Percentiles rank a stretch among this genome's conserved stretches.
These are phyloP conservation scores for Papilio polytes DNA, from an alignment of 1,140 invertebrate species.

Conservation along the genomic window DNA sequence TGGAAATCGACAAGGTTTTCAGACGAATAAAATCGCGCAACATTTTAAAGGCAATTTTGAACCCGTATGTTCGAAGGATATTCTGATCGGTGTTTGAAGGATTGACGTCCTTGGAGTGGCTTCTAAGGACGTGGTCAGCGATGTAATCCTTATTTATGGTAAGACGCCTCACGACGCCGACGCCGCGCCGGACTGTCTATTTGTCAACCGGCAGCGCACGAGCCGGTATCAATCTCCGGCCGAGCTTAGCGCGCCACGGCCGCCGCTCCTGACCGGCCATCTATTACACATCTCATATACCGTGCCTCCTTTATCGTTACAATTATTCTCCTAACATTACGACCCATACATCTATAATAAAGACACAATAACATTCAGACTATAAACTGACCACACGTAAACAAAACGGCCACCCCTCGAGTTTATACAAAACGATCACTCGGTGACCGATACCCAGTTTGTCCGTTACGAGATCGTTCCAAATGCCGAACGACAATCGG, in stretches of 20 bases:
- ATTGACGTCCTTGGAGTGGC: slow-evolving; percentile 66
- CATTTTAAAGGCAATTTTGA: neutral
- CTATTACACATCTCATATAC: slow-evolving; percentile 32
- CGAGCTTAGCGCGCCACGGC: slow-evolving; percentile 52
- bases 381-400: slow-evolving; percentile 75
- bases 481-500: slow-evolving; percentile 74
- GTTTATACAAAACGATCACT: slow-evolving; percentile 49
- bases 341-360: slow-evolving; percentile 55
- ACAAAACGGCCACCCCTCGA: slow-evolving; percentile 72
- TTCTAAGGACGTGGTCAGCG: slow-evolving; percentile 73
- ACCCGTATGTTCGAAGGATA: neutral
- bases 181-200: slow-evolving; percentile 74
- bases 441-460: slow-evolving; percentile 61
- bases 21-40: slow-evolving; percentile 7
- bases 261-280: slow-evolving; percentile 40
- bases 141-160: slow-evolving; percentile 81
- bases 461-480: slow-evolving; percentile 66
- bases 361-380: slow-evolving; percentile 50
- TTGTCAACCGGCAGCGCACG: slow-evolving; percentile 69
- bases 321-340: slow-evolving; percentile 40
- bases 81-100: slow-evolving; percentile 44
- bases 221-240: slow-evolving; percentile 74
- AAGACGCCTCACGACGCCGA: slow-evolving; percentile 77
- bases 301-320: slow-evolving; percentile 47
- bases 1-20: slow-evolving; percentile 37